Conservation (phyloP, 2,113 vertebrate genomes). For the Arizona elegans region DNA sequence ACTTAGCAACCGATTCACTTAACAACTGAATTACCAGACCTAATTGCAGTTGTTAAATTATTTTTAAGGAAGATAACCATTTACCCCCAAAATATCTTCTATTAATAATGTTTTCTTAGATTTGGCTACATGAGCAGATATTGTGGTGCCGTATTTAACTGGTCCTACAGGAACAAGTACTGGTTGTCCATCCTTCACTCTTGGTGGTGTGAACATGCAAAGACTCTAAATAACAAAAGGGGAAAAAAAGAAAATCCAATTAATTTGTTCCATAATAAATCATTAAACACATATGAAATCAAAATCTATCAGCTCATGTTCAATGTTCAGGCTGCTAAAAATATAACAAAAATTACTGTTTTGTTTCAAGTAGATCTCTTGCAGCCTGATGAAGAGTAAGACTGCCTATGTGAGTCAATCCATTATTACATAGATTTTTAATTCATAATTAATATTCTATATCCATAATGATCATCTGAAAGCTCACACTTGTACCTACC, state of each 20-base stretch:
- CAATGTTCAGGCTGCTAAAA: neutral
- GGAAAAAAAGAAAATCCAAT: constrained; percentile 15
- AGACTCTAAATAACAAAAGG: constrained; percentile 75
- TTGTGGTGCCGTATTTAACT: constrained; percentile 87
- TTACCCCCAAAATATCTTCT: constrained; percentile 93
- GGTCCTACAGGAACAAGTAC: constrained; percentile 87
- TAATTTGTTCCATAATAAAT: constrained; percentile 32
- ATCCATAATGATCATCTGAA: neutral
- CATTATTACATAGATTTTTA: neutral
- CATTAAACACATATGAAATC: neutral
- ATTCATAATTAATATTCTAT: neutral
- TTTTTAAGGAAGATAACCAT: constrained; percentile 21
- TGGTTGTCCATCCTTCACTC: constrained; percentile 86
- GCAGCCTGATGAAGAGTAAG: neutral
- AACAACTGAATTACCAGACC: neutral
- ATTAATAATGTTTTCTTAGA: constrained; percentile 90
- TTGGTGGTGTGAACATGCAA: constrained; percentile 90
- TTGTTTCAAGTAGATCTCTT: neutral
- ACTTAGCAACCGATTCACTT: neutral
- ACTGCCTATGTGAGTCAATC: neutral
- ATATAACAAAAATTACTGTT: neutral
- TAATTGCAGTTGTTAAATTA: neutral
- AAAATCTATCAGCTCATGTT: neutral
- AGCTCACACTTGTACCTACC: neutral
- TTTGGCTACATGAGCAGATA: constrained; percentile 96